Base-by-base conservation (phyloP, 2,888 invertebrate genomes). In the Eueremaeus valkanovi region DNA sequence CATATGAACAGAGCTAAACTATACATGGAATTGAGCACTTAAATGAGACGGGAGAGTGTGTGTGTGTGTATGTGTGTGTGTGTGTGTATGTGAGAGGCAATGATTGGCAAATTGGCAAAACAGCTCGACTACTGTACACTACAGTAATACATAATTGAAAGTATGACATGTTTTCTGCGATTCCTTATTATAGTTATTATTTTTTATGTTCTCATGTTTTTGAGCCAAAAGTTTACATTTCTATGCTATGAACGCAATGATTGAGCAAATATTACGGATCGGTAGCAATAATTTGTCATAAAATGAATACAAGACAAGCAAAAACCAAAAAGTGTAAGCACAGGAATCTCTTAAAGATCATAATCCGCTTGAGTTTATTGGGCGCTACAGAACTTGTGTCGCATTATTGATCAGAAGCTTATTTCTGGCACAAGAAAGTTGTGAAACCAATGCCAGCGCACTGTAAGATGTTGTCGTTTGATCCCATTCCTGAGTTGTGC, bases 201-300 rank as follows among this genome's bases (percentile, higher is more conserved):
- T 58, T 18, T 29, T 58, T 31, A 66, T 66, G 61, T 61, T 58
- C 29, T 58, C 29, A 29, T 58, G 58, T 58, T 58, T 58, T 58
- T 55, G n/a, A 49, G 27, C 21, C 27, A 9, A n/a, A 3, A 24
- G 55, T 55, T 29, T 58, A 58, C 58, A 58, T 58, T 58, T 58
- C 29, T 66, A 63, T 51, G 66, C 36, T 66, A 36, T 66, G 66
- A 13, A 18, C 33, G 6, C n/a, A 66, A 33, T 29, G 27, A 66
- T n/a, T 36, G 36, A 36, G 33, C 36, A 11, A 16, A 66, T n/a
- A n/a, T n/a, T n/a, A n/a, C 33, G 61, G 16, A 61, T 16, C 29
- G 66, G 66, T 66, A 33, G 66, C 66, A 36, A 66, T 66, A 66
- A 66, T 66, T 66, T 66, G 66, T 66, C 66, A 66, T 66, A 36